Base-by-base conservation (phyloP, 2,113 vertebrate genomes). In the Pseudorasbora parva region DNA sequence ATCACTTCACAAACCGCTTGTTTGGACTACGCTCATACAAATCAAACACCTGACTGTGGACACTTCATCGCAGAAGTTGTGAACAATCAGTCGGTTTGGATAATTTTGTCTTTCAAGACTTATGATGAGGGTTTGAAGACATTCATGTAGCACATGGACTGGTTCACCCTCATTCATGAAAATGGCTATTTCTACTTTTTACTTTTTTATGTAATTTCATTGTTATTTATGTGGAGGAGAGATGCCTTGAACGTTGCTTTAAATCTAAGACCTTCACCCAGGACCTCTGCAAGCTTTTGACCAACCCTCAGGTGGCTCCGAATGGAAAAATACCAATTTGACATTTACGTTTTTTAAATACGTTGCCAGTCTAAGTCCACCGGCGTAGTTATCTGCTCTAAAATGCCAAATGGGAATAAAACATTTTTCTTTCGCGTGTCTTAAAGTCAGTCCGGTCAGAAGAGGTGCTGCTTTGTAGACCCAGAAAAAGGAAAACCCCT, bases 171-270 rank as follows among this genome's bases (percentile, higher is more conserved):
- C 74, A 75, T 87, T 86, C 21, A 1, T 1, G 12, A 84, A 72
- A 86, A 78, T 71, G 11, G 57, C 85, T 77, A 87, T 82, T 23
- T 43, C 43, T 82, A 81, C 68, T 25, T 64, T 82, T 69, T 71
- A 57, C 19, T 27, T 66, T 37, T 66, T 73, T 69, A 92, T 92
- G 89, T 91, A 86, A 82, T 84, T 76, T 71, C 82, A 79, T 87
- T 88, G 84, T 86, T 89, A 86, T 92, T 89, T 88, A 88, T 92
- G 73, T 85, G 30, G 83, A 82, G 56, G 75, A 86, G 62, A 69
- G 71, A 85, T 80, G 78, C 47, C 79, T 79, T 69, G 78, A 79
- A 68, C 56, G 41, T 79, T 0, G 76, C 19, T 81, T 85, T 78
- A 33, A 59, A 79, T 37, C 76, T 45, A 43, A 30, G 37, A 57